These are phyloP conservation scores for Stegodyphus mimosarum DNA, from an alignment of 1,140 invertebrate species.

Conservation along the genomic window DNA sequence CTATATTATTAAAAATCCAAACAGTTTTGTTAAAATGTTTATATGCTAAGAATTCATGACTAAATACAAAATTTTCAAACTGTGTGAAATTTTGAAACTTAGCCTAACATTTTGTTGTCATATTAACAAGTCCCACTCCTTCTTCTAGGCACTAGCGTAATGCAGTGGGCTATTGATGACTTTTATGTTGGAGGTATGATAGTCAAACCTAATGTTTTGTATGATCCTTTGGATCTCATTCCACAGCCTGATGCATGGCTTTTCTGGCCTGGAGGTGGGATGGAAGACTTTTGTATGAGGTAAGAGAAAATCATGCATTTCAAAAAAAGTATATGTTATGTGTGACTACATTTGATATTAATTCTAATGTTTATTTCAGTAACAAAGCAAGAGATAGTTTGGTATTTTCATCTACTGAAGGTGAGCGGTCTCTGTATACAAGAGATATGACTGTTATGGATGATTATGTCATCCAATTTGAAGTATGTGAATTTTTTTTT, in stretches of 20 bases:
- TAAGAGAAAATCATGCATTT: slow-evolving; percentile 50
- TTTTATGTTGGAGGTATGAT: slow-evolving; percentile 68
- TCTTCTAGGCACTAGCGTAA: slow-evolving; percentile 51
- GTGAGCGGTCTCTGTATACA: slow-evolving; percentile 68
- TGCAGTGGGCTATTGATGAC: slow-evolving; percentile 70
- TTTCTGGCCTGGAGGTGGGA: slow-evolving; percentile 68
- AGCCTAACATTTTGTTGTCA: too few relatives aligned
- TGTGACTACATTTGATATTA: neutral
- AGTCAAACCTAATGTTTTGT: slow-evolving; percentile 67
- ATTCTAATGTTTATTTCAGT: neutral
- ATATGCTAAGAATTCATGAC: too few relatives aligned
- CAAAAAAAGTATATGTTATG: too few relatives aligned
- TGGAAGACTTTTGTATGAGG: slow-evolving; percentile 66
- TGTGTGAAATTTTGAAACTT: too few relatives aligned
- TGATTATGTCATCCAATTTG: slow-evolving; percentile 70
- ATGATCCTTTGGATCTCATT: slow-evolving; percentile 67
- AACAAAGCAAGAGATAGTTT: slow-evolving; percentile 62
- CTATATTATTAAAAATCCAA: too few relatives aligned
- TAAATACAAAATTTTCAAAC: too few relatives aligned
- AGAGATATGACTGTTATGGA: slow-evolving; percentile 68
- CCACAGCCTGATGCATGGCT: slow-evolving; percentile 67
- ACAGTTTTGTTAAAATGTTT: too few relatives aligned
- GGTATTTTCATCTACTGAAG: slow-evolving; percentile 66
- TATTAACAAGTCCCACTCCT: neutral
- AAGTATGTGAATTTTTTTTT: slow-evolving; percentile 65